These are phyloP conservation scores for Biston stratarius DNA, from an alignment of 2,888 invertebrate species.

Conservation along the genomic window DNA sequence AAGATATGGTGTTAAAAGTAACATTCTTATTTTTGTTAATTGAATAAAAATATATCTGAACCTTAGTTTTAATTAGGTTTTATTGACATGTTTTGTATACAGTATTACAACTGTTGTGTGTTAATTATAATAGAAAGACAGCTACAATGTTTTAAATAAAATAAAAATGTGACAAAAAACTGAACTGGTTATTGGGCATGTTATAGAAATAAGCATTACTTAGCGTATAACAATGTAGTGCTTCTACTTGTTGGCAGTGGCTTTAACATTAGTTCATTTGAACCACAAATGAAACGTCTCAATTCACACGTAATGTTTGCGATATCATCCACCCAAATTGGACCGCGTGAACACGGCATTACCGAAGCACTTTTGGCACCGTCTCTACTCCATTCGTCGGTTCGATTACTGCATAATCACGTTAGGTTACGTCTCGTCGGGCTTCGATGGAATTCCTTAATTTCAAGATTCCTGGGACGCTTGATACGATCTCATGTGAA, in stretches of 20 bases:
- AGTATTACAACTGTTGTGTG: too few species aligned
- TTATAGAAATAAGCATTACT: not conserved
- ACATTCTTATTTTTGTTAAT: too few species aligned
- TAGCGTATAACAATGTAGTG: not conserved
- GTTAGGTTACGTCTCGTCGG: conserved; percentile 50
- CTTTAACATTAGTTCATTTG: conserved; percentile 1
- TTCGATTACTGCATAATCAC: conserved; percentile 55
- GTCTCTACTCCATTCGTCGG: conserved; percentile 48
- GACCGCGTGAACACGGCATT: conserved; percentile 33
- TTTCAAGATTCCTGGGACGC: conserved; percentile 44
- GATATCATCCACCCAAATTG: conserved; percentile 23
- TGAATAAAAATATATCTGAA: too few species aligned
- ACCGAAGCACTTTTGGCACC: conserved; percentile 46
- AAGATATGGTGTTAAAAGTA: too few species aligned
- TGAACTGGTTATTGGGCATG: not conserved
- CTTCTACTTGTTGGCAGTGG: not conserved
- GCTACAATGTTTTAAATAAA: too few species aligned
- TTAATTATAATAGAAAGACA: too few species aligned
- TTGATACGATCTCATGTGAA: conserved; percentile 28
- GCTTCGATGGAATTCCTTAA: conserved; percentile 50
- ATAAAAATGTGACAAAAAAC: too few species aligned
- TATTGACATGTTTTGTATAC: too few species aligned
- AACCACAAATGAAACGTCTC: conserved; percentile 14
- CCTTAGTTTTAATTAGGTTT: too few species aligned
- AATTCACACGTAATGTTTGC: conserved; percentile 10